phyloP scores from a whole-genome alignment of 2,888 invertebrate species.

The Monochamus alternatus region DNA sequence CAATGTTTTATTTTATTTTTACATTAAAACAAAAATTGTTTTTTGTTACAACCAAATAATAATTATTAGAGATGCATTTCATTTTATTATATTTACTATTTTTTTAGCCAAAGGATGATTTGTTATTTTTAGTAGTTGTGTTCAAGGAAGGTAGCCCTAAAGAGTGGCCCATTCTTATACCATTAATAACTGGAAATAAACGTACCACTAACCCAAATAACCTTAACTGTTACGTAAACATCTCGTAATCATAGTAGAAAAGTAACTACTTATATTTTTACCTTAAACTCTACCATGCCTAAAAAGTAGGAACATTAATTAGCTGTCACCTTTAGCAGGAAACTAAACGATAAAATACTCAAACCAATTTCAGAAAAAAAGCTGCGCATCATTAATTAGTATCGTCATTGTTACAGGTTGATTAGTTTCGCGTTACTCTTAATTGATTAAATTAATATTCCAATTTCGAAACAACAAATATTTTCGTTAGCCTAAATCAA shows the following conservation, averaged over 20 bases:
- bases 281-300: not conserved
- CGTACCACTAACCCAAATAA: too few species aligned
- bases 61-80: too few species aligned
- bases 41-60: too few species aligned
- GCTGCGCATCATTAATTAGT: not conserved
- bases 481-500: slow-evolving; percentile 8
- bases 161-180: too few species aligned
- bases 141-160: too few species aligned
- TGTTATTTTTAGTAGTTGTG: too few species aligned
- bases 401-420: not conserved
- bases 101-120: too few species aligned
- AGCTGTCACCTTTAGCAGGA: not conserved
- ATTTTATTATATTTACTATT: too few species aligned
- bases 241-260: not conserved
- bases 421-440: not conserved
- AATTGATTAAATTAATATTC: slow-evolving; percentile 6
- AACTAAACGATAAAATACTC: not conserved
- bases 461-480: slow-evolving; percentile 5
- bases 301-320: not conserved
- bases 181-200: too few species aligned
- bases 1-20: too few species aligned
- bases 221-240: not conserved
- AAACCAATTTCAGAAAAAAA: not conserved
- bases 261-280: not conserved
- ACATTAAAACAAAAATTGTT: too few species aligned